Conservation (phyloP, 2,113 vertebrate species). For the Pseudolaguvia tuberculata region DNA sequence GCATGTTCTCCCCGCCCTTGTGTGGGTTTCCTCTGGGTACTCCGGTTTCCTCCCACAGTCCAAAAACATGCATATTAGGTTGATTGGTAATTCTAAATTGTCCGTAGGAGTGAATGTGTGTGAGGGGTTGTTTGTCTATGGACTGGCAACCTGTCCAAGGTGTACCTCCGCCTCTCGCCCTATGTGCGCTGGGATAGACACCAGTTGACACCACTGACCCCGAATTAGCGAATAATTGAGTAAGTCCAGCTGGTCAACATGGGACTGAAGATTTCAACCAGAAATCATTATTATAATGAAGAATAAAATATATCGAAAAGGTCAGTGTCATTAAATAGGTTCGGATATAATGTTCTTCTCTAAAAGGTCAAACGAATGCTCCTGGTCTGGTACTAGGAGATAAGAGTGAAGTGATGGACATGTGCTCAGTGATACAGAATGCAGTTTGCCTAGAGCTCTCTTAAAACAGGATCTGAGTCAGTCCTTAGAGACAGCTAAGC, state of each 20-base stretch:
- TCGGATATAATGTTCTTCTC: not conserved
- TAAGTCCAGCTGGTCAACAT: not conserved
- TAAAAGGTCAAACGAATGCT: not conserved
- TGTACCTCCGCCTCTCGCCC: too few species aligned
- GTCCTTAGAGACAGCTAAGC: constrained; percentile 27
- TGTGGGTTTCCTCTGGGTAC: too few species aligned
- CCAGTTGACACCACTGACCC: too few species aligned
- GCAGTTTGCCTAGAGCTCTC: constrained; percentile 4
- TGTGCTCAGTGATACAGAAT: constrained; percentile 1
- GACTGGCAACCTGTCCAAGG: too few species aligned
- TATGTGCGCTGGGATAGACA: too few species aligned
- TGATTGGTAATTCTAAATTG: too few species aligned
- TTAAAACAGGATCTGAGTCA: constrained; percentile 46
- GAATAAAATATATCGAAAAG: not conserved
- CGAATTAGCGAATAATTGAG: too few species aligned
- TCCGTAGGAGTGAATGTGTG: too few species aligned
- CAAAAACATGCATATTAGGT: too few species aligned
- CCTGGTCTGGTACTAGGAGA: constrained; percentile 15
- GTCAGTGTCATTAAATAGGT: not conserved
- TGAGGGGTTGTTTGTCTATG: too few species aligned
- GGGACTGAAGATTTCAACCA: not conserved
- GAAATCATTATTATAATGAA: not conserved
- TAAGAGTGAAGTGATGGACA: not conserved
- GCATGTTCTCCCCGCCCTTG: too few species aligned
- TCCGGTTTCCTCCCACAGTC: too few species aligned